Percentiles rank a stretch among this genome's conserved stretches.
phyloP scores from a whole-genome alignment of 2,113 vertebrate genomes.

The Brachirus orientalis region DNA sequence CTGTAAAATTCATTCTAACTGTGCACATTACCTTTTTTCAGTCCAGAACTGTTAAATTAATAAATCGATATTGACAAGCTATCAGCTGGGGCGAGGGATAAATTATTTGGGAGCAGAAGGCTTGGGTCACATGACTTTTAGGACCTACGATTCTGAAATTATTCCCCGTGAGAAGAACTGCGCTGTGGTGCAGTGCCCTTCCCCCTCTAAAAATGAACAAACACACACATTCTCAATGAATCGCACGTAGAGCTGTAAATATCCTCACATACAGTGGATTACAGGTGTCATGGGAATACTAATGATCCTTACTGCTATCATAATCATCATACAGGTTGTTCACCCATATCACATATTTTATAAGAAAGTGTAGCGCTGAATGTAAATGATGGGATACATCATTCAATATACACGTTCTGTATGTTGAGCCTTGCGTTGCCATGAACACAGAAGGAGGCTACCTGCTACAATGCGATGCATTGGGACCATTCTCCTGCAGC shows the following conservation, averaged over 20 bases:
- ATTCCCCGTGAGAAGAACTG: slow-evolving; percentile 73
- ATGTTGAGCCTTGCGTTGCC: slow-evolving; percentile 40
- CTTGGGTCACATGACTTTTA: slow-evolving; percentile 80
- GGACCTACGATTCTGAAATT: slow-evolving; percentile 79
- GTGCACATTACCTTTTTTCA: slow-evolving; percentile 81
- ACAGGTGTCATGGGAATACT: slow-evolving; percentile 60
- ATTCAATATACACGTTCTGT: no score
- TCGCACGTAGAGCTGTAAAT: slow-evolving; percentile 65
- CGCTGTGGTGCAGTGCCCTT: slow-evolving; percentile 54
- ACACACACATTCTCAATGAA: slow-evolving; percentile 30
- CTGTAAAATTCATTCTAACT: slow-evolving; percentile 78
- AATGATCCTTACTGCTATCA: slow-evolving; percentile 72
- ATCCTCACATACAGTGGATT: slow-evolving; percentile 56
- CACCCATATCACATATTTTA: slow-evolving; percentile 46
- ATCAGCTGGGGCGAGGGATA: slow-evolving; percentile 81
- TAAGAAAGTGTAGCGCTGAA: slow-evolving; percentile 24
- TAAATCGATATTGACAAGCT: slow-evolving; percentile 87
- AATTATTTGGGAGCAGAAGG: slow-evolving; percentile 81
- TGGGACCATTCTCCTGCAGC: slow-evolving; percentile 26
- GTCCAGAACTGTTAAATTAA: slow-evolving; percentile 84
- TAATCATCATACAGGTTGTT: slow-evolving; percentile 63
- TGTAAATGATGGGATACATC: slow-evolving; percentile 41
- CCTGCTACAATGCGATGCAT: slow-evolving; percentile 24
- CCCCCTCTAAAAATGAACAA: slow-evolving; percentile 43
- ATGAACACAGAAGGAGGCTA: slow-evolving; percentile 29